Conservation (phyloP, 2,888 invertebrate species). For the Yponomeuta plumbellus region DNA sequence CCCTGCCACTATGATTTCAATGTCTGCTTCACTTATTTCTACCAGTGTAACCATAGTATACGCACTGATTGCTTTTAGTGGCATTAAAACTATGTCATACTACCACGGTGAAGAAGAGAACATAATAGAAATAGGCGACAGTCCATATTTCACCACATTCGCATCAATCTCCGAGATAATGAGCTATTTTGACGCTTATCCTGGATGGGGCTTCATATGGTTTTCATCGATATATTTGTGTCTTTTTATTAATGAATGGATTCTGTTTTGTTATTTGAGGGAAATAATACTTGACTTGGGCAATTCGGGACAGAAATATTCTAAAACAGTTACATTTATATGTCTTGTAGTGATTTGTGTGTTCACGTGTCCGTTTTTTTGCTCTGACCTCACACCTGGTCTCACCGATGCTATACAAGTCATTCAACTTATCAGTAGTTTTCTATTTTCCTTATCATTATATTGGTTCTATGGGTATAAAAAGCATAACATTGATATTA, state of each 20-base stretch:
- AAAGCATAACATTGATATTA: conserved; percentile 58
- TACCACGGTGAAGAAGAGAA: conserved; percentile 61
- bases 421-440: conserved; percentile 46
- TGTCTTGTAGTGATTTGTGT: not conserved
- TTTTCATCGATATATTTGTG: conserved; percentile 46
- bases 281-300: conserved; percentile 33
- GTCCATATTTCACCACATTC: conserved; percentile 43
- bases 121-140: conserved; percentile 47
- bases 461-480: conserved; percentile 62
- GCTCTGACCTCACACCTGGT: conserved; percentile 50
- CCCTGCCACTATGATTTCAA: conserved; percentile 58
- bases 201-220: conserved; percentile 56
- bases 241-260: conserved; percentile 50
- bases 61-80: conserved; percentile 48
- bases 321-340: conserved; percentile 1
- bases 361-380: conserved; percentile 31
- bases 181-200: conserved; percentile 47
- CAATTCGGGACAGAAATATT: not conserved
- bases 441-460: conserved; percentile 50
- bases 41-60: conserved; percentile 39
- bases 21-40: conserved; percentile 45
- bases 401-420: conserved; percentile 45
- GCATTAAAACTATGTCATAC: conserved; percentile 59
- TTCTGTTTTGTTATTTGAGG: conserved; percentile 44
- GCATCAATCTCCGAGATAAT: conserved; percentile 54